Evolutionary conservation across 2,797 vertebrate species (phyloP), one percentile per base, ranked within the genome.

Genomic region (Ceyx erithaca): DNA sequence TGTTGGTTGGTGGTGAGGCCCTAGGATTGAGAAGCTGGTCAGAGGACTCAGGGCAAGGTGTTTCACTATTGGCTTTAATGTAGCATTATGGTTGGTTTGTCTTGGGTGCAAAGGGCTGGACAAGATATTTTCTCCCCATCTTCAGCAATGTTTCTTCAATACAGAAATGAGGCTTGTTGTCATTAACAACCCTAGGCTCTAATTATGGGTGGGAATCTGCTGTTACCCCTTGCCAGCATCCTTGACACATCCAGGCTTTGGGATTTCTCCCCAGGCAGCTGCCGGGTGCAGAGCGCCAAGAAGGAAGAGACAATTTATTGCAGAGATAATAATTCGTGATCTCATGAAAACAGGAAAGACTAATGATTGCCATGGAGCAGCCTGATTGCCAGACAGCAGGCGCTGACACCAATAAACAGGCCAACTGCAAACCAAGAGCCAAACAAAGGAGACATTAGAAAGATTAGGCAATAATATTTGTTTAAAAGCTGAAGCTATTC

Each of bases 311-410:
- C 41, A 64, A 30, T 76, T 90, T 90, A 55, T 71, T 92, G 78
- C 91, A 80, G 86, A 90, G 91, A 90, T 94, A 94, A 90, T 87
- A 93, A 94, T 80, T 94, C 43, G 90, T 93, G 94, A 94, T 70
- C 80, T 94, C 94, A 92, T 64, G 69, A 89, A 95, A 93, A 92
- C 84, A 95, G 93, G 94, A 93, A 96, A 76, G 76, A 55, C 66
- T 90, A 64, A 90, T 37, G 78, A 93, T 89, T 80, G 76, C 83
- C 68, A 9, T 26, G 75, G 51, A 95, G 84, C 66, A 75, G 88
- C 62, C 66, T 78, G 88, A 89, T 48, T 89, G 93, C 94, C 90
- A 90, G 90, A 89, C 71, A 89, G 85, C 26, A 13, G 84, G 86
- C 6, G 0, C 68, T 93, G 95, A 95, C 90, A 78, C 0, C 4